Evolutionary conservation across 1,140 invertebrate genomes (phyloP), one percentile per base, ranked within the genome.

Genomic region (Aporrectodea caliginosa): DNA sequence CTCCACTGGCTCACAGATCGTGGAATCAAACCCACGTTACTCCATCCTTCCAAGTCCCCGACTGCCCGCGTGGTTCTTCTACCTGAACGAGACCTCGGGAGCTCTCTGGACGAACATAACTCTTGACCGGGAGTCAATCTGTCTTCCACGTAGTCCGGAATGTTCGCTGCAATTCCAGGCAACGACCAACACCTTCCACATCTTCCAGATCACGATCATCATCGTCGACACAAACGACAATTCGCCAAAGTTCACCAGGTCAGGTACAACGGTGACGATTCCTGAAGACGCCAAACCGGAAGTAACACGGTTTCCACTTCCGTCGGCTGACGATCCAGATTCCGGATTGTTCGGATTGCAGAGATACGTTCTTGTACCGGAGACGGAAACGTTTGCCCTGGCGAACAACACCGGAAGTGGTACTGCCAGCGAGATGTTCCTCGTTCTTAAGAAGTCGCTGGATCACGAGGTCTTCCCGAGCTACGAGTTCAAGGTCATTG

Each of bases 321-420:
- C 82, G 16, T 79, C 81, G 0, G 83, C 83, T 35, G 78, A 77
- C 22, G 83, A 84, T 73, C 74, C 79, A 29, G 83, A 83, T 58
- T 81, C 22, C 35, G 34, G 34, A 16, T 29, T 32, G 30, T 71
- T 68, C 69, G 77, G 77, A 69, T 27, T 78, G 1, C 77, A 78
- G 69, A 27, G 77, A 29, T 78, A 78, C 27, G 43, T 12, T 6
- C 6, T 58, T 58, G 6, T 22, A 12, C 43, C 43, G 43, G 43
- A 58, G 6, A 12, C 43, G 6, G 43, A 58, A 6, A 22, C 43
- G 6, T 58, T 58, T 58, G 43, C 6, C 22, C 22, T 58, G 43
- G 22, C 43, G 43, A 58, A 58, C 43, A 58, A 58, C 43, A 58
- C 43, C 6, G 22, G 6, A 58, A 6, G 6, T 58, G 43, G 43